Conservation (phyloP, 2,797 vertebrate species). For the Intellagama lesueurii region DNA sequence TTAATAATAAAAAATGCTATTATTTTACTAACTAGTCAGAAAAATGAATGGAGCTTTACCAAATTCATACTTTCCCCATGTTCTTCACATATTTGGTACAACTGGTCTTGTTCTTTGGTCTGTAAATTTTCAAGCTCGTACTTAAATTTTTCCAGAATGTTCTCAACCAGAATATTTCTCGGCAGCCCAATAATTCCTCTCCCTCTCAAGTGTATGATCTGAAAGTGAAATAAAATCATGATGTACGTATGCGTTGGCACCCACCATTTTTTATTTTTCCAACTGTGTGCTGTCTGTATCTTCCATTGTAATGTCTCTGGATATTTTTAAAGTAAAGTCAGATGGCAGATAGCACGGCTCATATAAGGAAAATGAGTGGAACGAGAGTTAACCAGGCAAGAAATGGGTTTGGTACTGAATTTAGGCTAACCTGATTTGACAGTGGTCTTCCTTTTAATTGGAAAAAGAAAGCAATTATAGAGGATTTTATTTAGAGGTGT, state of each 20-base stretch:
- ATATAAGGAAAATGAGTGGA: not conserved
- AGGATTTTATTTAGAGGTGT: not conserved
- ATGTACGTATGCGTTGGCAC: not conserved
- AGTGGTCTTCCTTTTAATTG: not conserved
- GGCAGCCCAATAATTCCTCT: conserved; percentile 49
- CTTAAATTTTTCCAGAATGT: conserved; percentile 58
- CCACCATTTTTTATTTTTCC: not conserved
- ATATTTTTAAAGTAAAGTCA: not conserved
- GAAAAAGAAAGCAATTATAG: not conserved
- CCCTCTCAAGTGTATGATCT: conserved; percentile 55
- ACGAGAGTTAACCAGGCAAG: not conserved
- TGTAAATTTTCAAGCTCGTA: conserved; percentile 42
- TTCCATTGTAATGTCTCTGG: not conserved
- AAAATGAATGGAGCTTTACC: conserved; percentile 33
- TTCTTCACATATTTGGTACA: conserved; percentile 43
- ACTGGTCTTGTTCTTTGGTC: conserved; percentile 41
- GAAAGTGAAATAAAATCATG: conserved; percentile 28
- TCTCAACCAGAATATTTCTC: conserved; percentile 65
- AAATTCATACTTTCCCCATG: conserved; percentile 52
- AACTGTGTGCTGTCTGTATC: not conserved
- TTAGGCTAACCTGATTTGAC: not conserved
- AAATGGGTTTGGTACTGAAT: not conserved
- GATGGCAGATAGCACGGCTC: not conserved
- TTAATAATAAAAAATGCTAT: not conserved
- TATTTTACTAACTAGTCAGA: not conserved